phyloP scores from a whole-genome alignment of 1,140 invertebrate genomes.

The Phymorhynchus buccinoides region DNA sequence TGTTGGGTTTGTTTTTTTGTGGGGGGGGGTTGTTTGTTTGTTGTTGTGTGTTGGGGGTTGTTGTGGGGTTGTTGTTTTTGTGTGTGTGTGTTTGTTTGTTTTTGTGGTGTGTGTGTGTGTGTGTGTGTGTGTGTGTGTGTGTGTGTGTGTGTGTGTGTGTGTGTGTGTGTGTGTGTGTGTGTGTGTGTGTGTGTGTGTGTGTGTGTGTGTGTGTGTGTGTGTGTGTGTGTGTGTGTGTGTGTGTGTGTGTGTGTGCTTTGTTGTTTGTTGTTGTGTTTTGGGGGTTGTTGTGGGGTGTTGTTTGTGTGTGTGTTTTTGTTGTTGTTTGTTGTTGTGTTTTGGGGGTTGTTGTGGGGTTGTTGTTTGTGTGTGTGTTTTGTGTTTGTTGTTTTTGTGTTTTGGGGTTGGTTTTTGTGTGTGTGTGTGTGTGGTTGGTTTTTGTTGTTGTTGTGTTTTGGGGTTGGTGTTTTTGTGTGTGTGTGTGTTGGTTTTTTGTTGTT shows the following conservation, averaged over 20 bases:
- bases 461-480: no score
- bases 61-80: not conserved
- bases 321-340: no score
- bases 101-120: not conserved
- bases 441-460: no score
- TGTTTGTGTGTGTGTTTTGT: no score
- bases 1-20: not conserved
- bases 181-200: not conserved
- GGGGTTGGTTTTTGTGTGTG: no score
- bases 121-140: not conserved
- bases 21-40: not conserved
- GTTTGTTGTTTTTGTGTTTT: no score
- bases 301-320: no score
- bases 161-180: not conserved
- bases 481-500: no score
- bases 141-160: not conserved
- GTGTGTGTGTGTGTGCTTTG: not conserved
- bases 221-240: not conserved
- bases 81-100: not conserved
- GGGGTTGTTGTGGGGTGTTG: no score
- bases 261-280: no score
- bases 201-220: not conserved
- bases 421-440: no score
- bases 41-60: not conserved
- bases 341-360: no score